These are phyloP conservation scores for Huso huso DNA, from an alignment of 2,797 vertebrate genomes.

Conservation along the genomic window DNA sequence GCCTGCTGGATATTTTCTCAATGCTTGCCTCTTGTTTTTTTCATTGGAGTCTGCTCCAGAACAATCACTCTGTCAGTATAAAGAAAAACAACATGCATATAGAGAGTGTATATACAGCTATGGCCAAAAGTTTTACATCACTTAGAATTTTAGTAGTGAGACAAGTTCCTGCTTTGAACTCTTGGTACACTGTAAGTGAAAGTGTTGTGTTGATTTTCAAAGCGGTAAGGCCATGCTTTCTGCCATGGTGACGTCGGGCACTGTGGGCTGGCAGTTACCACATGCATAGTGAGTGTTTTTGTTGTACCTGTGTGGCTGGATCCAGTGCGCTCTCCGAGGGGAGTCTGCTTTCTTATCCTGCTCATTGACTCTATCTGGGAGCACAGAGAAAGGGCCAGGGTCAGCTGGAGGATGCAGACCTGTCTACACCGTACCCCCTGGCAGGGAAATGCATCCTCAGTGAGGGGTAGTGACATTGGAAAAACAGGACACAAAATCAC, in stretches of 20 bases:
- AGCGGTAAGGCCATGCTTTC: background rate
- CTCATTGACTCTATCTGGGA: constrained; percentile 8
- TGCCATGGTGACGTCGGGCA: too few relatives aligned
- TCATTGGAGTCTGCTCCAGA: constrained; percentile 18
- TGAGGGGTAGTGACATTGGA: too few relatives aligned
- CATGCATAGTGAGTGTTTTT: background rate
- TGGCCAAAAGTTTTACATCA: too few relatives aligned
- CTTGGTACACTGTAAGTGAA: background rate
- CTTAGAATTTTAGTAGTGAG: too few relatives aligned
- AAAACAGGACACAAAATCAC: too few relatives aligned
- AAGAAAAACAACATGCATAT: background rate
- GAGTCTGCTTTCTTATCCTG: constrained; percentile 15
- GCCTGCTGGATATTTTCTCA: constrained; percentile 4
- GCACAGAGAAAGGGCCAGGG: background rate
- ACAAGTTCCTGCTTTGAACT: background rate
- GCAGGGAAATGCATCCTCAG: too few relatives aligned
- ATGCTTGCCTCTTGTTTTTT: constrained; percentile 8
- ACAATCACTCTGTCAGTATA: constrained; percentile 21
- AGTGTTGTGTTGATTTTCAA: background rate
- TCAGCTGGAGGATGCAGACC: background rate
- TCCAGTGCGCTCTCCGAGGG: constrained; percentile 6
- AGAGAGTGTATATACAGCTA: constrained; percentile 1
- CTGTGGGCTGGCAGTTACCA: too few relatives aligned
- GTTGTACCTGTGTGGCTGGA: constrained; percentile 21
- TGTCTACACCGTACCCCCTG: too few relatives aligned